Percentiles rank a stretch among this genome's conserved stretches.
Conservation (phyloP, 2,113 vertebrate genomes). For the Redunca redunca region DNA sequence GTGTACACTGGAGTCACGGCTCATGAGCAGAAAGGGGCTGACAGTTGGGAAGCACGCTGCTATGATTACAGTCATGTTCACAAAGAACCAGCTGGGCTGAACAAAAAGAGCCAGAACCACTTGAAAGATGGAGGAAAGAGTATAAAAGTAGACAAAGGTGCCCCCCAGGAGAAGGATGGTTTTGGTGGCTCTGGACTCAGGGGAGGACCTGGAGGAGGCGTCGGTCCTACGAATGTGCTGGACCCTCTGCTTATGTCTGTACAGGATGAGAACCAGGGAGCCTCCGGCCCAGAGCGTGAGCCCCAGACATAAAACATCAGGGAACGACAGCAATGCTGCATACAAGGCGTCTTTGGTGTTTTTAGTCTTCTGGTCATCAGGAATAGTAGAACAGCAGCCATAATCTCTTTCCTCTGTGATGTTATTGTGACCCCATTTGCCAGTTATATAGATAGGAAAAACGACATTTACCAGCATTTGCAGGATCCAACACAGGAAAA, state of each 20-base stretch:
- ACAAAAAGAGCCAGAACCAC: not conserved
- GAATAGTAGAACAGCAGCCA: not conserved
- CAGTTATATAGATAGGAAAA: not conserved
- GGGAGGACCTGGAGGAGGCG: accelerated
- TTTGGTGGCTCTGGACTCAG: not conserved
- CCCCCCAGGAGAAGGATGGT: not conserved
- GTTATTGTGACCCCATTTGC: not conserved
- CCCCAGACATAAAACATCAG: not conserved
- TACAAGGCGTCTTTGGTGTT: no score
- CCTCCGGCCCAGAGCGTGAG: not conserved
- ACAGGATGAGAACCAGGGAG: not conserved
- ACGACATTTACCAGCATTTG: not conserved
- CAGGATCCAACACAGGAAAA: not conserved
- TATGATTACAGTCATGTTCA: not conserved
- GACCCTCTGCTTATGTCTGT: not conserved
- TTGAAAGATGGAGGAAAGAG: not conserved
- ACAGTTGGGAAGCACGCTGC: not conserved
- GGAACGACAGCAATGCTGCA: accelerated
- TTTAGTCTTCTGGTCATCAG: not conserved
- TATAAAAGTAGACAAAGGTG: not conserved
- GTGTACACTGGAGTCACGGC: not conserved
- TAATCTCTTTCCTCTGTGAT: not conserved
- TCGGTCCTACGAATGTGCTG: not conserved
- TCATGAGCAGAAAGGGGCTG: not conserved
- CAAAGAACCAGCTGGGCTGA: not conserved